Conservation (phyloP, 2,113 vertebrate species). For the Gymnorhina tibicen region DNA sequence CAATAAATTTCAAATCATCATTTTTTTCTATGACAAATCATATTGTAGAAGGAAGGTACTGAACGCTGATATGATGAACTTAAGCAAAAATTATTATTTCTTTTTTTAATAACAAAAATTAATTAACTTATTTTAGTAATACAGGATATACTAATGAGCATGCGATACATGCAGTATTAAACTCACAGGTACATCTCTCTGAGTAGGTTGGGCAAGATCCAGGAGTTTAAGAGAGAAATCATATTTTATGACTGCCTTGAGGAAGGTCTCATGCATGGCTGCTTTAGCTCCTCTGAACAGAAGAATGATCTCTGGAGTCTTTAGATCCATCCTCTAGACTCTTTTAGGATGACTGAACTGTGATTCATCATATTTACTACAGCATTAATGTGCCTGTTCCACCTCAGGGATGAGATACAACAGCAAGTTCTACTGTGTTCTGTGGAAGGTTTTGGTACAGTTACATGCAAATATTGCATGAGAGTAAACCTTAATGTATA, state of each 20-base stretch:
- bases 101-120: background rate
- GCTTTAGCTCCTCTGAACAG: background rate
- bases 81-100: background rate
- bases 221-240: background rate
- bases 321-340: background rate
- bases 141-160: background rate
- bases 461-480: background rate
- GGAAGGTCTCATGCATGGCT: background rate
- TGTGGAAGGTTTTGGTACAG: background rate
- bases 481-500: background rate
- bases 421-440: background rate
- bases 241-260: background rate
- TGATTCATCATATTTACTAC: conserved; percentile 24
- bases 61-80: background rate
- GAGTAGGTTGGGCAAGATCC: background rate
- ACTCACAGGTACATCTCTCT: background rate
- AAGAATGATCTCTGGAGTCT: background rate
- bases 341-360: background rate
- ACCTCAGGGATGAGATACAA: background rate
- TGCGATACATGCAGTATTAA: background rate
- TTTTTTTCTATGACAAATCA: background rate
- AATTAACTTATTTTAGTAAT: background rate
- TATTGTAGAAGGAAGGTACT: background rate
- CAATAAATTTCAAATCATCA: background rate
- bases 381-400: background rate